Percentiles rank a stretch among this genome's conserved stretches.
These are phyloP conservation scores for Catonia carolina DNA, from an alignment of 2,888 invertebrate species.

Conservation along the genomic window DNA sequence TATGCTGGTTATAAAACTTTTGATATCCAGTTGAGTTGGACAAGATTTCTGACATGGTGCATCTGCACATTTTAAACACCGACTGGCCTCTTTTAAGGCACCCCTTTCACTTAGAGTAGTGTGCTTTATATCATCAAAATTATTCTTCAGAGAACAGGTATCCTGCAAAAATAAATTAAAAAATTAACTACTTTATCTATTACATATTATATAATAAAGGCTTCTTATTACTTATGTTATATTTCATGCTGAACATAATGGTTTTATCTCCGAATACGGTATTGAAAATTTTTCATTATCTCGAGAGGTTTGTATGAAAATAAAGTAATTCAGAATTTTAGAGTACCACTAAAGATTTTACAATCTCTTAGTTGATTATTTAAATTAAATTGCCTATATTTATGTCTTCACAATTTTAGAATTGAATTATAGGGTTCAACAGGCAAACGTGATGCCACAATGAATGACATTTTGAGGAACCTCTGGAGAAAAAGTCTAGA, in stretches of 20 bases:
- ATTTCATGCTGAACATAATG: background rate
- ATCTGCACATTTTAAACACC: slow-evolving; percentile 89
- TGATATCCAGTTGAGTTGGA: slow-evolving; percentile 95
- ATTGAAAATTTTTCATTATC: too few relatives aligned
- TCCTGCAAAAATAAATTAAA: slow-evolving; percentile 36
- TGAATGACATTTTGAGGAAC: too few relatives aligned
- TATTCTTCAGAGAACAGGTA: slow-evolving; percentile 54
- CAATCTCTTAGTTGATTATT: too few relatives aligned
- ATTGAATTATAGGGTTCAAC: too few relatives aligned
- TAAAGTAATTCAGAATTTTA: too few relatives aligned
- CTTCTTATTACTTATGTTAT: background rate
- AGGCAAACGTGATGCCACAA: too few relatives aligned
- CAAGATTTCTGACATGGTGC: slow-evolving; percentile 98
- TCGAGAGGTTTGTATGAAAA: too few relatives aligned
- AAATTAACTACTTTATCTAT: background rate
- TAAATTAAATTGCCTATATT: too few relatives aligned
- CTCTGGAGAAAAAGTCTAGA: too few relatives aligned
- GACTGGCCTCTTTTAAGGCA: slow-evolving; percentile 80
- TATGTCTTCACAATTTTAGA: too few relatives aligned
- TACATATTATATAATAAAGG: background rate
- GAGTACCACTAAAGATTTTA: too few relatives aligned
- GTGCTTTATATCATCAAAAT: slow-evolving; percentile 96
- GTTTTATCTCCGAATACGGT: background rate
- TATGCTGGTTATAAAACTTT: slow-evolving; percentile 94
- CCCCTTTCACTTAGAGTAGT: slow-evolving; percentile 94